phyloP scores from a whole-genome alignment of 2,113 vertebrate genomes.

The Oryzias celebensis region DNA sequence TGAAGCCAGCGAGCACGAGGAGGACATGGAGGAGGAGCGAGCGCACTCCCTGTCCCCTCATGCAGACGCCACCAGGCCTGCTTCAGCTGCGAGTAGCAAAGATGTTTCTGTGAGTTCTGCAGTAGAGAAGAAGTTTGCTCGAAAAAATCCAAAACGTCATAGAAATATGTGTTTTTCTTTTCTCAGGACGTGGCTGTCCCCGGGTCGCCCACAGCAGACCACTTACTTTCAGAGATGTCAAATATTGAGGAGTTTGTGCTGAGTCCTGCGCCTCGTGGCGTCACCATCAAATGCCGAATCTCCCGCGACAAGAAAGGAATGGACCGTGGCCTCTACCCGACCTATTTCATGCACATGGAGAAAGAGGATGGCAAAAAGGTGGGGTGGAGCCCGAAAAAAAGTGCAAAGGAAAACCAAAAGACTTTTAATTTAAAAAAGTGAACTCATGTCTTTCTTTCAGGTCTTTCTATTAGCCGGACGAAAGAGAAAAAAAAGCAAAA shows the following conservation, averaged over 20 bases:
- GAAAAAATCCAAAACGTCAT: background rate
- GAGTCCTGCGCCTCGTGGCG: slow-evolving; percentile 85
- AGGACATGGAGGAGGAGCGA: slow-evolving; percentile 69
- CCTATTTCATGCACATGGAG: slow-evolving; percentile 97
- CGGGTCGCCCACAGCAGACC: slow-evolving; percentile 74
- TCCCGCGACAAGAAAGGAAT: slow-evolving; percentile 95
- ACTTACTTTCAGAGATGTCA: slow-evolving; percentile 79
- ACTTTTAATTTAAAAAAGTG: no score
- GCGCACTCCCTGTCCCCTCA: slow-evolving; percentile 68
- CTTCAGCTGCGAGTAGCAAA: slow-evolving; percentile 82
- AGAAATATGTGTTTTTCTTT: background rate
- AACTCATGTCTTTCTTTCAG: slow-evolving; percentile 62
- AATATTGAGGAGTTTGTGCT: slow-evolving; percentile 89
- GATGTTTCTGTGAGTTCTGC: slow-evolving; percentile 77
- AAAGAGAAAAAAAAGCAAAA: slow-evolving; percentile 98
- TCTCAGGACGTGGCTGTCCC: slow-evolving; percentile 79
- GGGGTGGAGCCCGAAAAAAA: background rate
- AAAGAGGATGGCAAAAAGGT: slow-evolving; percentile 91
- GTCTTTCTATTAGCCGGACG: slow-evolving; percentile 92
- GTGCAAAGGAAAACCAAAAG: no score
- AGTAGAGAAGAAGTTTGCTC: background rate
- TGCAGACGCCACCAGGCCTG: slow-evolving; percentile 78
- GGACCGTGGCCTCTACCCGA: slow-evolving; percentile 93
- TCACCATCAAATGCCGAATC: slow-evolving; percentile 89
- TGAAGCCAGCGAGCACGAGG: slow-evolving; percentile 80